phyloP scores from a whole-genome alignment of 2,888 invertebrate genomes.

The Tinea trinotella region DNA sequence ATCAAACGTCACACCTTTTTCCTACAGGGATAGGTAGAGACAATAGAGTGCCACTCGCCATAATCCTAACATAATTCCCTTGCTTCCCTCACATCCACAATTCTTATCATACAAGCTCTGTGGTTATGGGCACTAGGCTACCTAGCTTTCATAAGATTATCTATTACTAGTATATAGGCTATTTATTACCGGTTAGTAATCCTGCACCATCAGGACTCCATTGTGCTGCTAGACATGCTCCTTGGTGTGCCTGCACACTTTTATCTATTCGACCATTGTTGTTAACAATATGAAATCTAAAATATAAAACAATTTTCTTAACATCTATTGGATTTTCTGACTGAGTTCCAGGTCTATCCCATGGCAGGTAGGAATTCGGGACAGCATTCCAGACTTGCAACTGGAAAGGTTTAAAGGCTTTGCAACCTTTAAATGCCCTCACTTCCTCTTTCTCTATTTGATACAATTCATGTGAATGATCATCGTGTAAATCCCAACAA shows the following conservation, averaged over 20 bases:
- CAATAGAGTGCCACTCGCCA: too few relatives aligned
- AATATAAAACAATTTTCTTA: neutral
- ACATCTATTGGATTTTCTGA: neutral
- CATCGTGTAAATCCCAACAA: too few relatives aligned
- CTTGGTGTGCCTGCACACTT: conserved; percentile 91
- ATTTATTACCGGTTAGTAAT: conserved; percentile 84
- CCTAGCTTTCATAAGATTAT: neutral
- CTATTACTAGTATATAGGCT: neutral
- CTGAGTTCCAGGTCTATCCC: neutral
- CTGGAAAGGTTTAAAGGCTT: too few relatives aligned
- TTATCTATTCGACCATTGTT: conserved; percentile 94
- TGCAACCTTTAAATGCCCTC: too few relatives aligned
- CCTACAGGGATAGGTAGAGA: too few relatives aligned
- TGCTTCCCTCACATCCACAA: too few relatives aligned
- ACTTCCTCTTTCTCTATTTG: too few relatives aligned
- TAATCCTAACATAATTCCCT: too few relatives aligned
- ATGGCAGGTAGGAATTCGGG: neutral
- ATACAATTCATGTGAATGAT: too few relatives aligned
- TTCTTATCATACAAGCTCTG: too few relatives aligned
- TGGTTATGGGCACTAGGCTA: too few relatives aligned
- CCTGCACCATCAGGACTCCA: conserved; percentile 98
- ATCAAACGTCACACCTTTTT: neutral
- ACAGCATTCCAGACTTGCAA: too few relatives aligned
- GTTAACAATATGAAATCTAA: conserved; percentile 88
- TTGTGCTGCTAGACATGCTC: conserved; percentile 89